A percentile compares a stretch with the other conserved stretches of the same genome.
phyloP scores from a whole-genome alignment of 2,797 vertebrate species.

The Hydrocynus forskahlii region DNA sequence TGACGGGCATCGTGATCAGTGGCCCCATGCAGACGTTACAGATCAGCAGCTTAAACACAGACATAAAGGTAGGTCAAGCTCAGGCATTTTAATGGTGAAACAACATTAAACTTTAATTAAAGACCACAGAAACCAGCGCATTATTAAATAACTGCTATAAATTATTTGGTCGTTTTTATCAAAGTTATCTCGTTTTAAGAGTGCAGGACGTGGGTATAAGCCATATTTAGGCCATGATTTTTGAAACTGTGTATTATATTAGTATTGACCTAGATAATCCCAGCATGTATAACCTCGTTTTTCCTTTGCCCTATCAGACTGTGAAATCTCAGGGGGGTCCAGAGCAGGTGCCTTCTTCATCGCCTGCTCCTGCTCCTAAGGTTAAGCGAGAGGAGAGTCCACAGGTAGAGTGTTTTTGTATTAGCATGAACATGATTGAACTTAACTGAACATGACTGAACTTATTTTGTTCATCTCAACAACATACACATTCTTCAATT shows the following conservation, averaged over 20 bases:
- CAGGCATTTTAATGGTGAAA: not conserved
- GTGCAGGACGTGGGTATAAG: not conserved
- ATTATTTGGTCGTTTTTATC: no score
- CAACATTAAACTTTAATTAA: not conserved
- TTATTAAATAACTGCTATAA: not conserved
- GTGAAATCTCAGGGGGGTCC: conserved; percentile 88
- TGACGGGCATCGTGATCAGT: conserved; percentile 97
- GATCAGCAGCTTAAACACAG: conserved; percentile 91
- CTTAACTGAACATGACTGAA: not conserved
- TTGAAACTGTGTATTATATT: not conserved
- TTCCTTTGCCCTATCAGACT: conserved; percentile 74
- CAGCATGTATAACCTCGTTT: not conserved
- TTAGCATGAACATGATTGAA: not conserved
- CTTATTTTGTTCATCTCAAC: no score
- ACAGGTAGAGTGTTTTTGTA: conserved; percentile 79
- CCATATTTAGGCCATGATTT: not conserved
- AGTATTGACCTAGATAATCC: not conserved
- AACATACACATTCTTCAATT: not conserved
- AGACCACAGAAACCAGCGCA: not conserved
- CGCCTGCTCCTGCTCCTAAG: conserved; percentile 83
- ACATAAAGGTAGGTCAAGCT: conserved; percentile 84
- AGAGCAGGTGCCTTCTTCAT: conserved; percentile 82
- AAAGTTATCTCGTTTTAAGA: not conserved
- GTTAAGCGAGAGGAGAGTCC: conserved; percentile 94
- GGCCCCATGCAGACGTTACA: conserved; percentile 86